These are phyloP conservation scores for Dipus sagitta DNA, from an alignment of 2,797 vertebrate genomes.

Conservation along the genomic window DNA sequence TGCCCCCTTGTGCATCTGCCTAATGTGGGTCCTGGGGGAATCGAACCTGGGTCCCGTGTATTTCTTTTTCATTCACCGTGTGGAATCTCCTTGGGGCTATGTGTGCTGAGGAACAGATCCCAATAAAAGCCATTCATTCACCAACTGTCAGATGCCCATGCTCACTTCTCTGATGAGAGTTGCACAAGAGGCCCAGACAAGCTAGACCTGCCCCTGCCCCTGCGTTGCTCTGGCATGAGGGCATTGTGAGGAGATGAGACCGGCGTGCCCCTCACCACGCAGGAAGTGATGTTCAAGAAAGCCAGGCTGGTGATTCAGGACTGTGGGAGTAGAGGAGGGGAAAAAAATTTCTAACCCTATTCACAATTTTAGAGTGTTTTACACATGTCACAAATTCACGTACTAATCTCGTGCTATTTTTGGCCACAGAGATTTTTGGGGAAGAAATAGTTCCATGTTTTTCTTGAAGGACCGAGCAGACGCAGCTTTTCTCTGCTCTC, in stretches of 20 bases:
- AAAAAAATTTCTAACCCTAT: slow-evolving; percentile 47
- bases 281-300: slow-evolving; percentile 55
- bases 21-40: too few species aligned
- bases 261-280: slow-evolving; percentile 5
- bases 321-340: slow-evolving; percentile 69
- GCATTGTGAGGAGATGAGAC: slow-evolving; percentile 38
- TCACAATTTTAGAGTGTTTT: slow-evolving; percentile 68
- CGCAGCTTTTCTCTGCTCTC: neutral
- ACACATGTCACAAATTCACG: slow-evolving; percentile 64
- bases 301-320: slow-evolving; percentile 64
- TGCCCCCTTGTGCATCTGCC: too few species aligned
- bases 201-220: too few species aligned
- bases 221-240: neutral
- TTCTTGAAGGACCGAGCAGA: slow-evolving; percentile 34
- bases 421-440: slow-evolving; percentile 43
- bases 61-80: neutral
- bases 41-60: too few species aligned
- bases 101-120: neutral
- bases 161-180: neutral
- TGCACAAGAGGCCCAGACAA: neutral
- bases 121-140: neutral
- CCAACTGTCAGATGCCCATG: too few species aligned
- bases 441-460: neutral
- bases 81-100: neutral
- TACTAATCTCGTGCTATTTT: slow-evolving; percentile 65